A percentile compares a stretch with the other conserved stretches of the same genome.
phyloP scores from a whole-genome alignment of 2,888 invertebrate species.

The Drosophila diplacantha region DNA sequence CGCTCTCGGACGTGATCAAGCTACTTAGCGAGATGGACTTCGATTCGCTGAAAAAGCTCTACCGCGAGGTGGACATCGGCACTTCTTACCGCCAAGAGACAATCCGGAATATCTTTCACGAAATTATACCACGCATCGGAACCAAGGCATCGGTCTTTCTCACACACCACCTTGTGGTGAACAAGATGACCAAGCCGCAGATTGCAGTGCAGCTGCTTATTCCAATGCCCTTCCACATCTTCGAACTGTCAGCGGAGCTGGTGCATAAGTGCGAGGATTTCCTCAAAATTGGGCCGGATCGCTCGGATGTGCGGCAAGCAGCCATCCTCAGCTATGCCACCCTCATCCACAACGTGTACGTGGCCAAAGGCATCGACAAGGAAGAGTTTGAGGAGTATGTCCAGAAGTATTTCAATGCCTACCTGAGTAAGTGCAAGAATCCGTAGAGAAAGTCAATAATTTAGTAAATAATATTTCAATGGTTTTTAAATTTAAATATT shows the following conservation, averaged over 20 bases:
- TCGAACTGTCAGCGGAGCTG: constrained; percentile 79
- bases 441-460: neutral
- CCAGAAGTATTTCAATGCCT: constrained; percentile 84
- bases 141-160: constrained; percentile 83
- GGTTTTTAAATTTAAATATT: too few relatives aligned
- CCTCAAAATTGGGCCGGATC: constrained; percentile 76
- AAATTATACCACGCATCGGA: constrained; percentile 84
- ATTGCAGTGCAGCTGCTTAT: constrained; percentile 83
- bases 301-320: constrained; percentile 81
- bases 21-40: constrained; percentile 76
- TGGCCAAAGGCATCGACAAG: constrained; percentile 79
- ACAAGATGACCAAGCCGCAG: constrained; percentile 82
- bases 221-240: constrained; percentile 85
- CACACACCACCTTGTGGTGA: constrained; percentile 82
- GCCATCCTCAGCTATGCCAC: constrained; percentile 85
- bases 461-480: too few relatives aligned
- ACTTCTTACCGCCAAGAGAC: constrained; percentile 88
- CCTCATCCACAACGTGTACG: constrained; percentile 82
- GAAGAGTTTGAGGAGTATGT: constrained; percentile 85
- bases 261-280: constrained; percentile 81
- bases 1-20: constrained; percentile 76
- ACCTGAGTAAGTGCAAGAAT: constrained; percentile 80
- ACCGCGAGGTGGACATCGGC: constrained; percentile 81
- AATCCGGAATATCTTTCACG: constrained; percentile 85
- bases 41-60: constrained; percentile 78